A percentile compares a stretch with the other conserved stretches of the same genome.
phyloP scores from a whole-genome alignment of 2,113 vertebrate species.

The Mixornis gularis region DNA sequence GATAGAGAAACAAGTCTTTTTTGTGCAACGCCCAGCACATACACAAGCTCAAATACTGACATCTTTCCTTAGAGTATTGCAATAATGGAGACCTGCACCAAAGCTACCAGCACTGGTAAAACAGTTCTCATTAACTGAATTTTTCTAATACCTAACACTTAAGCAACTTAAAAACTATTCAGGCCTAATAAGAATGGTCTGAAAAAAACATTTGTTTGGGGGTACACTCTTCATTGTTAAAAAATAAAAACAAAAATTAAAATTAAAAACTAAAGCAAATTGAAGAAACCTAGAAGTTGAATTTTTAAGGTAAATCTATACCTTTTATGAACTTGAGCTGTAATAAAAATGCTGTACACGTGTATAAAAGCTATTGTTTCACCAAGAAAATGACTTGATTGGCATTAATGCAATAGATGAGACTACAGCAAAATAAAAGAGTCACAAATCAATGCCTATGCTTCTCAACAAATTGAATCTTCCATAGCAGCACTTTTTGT shows the following conservation, averaged over 20 bases:
- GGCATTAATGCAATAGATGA: conserved; percentile 16
- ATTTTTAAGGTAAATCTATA: conserved; percentile 1
- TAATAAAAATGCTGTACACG: not conserved
- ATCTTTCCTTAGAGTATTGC: not conserved
- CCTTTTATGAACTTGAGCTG: not conserved
- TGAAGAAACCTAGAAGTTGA: not conserved
- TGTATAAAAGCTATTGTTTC: conserved; percentile 29
- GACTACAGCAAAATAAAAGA: not conserved
- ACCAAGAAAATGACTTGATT: conserved; percentile 17
- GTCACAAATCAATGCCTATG: conserved; percentile 30
- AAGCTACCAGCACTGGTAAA: not conserved
- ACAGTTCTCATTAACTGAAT: not conserved
- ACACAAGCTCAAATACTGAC: not conserved
- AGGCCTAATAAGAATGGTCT: not conserved
- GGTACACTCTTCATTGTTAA: not conserved
- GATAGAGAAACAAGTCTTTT: not conserved
- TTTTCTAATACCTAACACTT: not conserved
- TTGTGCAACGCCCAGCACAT: not conserved
- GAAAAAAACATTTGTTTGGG: not conserved
- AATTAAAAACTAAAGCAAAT: not conserved
- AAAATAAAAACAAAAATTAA: not conserved
- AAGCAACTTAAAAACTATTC: not conserved
- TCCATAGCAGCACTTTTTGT: not conserved
- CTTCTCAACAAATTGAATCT: conserved; percentile 48
- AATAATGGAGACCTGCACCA: not conserved